These are phyloP conservation scores for Lasioglossum zephyrum DNA, from an alignment of 2,888 invertebrate genomes.

Conservation along the genomic window DNA sequence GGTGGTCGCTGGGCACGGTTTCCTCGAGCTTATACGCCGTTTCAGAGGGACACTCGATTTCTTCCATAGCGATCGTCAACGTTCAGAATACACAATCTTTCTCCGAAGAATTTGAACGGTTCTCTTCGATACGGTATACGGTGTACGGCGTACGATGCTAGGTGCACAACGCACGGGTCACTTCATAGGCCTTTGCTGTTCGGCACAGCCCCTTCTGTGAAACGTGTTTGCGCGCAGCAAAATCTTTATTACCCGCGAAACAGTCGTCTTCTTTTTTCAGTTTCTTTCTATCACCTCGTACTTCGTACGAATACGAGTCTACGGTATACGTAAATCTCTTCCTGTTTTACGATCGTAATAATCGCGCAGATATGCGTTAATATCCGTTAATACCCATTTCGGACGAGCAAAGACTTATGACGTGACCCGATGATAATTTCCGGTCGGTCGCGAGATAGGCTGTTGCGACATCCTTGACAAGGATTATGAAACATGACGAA, in stretches of 20 bases:
- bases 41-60: neutral
- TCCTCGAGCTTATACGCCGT: neutral
- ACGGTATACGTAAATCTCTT: neutral
- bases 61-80: neutral
- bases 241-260: neutral
- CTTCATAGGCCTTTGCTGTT: neutral
- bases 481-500: neutral
- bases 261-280: neutral
- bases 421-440: neutral
- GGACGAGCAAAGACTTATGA: neutral
- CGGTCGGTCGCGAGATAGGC: neutral
- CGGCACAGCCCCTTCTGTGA: neutral
- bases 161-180: neutral
- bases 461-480: neutral
- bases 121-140: neutral
- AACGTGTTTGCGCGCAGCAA: neutral
- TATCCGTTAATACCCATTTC: neutral
- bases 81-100: neutral
- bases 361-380: neutral
- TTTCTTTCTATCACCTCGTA: neutral
- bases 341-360: neutral
- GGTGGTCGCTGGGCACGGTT: constrained; percentile 21
- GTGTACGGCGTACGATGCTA: neutral
- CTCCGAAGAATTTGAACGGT: neutral
- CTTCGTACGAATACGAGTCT: neutral